Base-by-base conservation (phyloP, 2,888 invertebrate genomes). In the Salticus scenicus region DNA sequence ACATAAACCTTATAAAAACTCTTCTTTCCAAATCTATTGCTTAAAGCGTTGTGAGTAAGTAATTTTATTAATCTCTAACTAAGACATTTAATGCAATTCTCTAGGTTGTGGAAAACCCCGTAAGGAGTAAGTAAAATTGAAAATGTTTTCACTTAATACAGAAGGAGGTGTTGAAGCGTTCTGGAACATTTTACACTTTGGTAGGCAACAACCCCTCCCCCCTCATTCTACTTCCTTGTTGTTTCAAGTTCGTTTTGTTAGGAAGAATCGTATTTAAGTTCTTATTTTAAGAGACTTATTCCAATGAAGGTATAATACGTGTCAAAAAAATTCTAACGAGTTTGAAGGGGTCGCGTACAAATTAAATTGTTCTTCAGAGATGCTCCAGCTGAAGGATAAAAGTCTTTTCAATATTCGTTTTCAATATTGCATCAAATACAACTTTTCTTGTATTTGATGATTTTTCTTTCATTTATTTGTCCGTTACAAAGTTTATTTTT, bases 251-350 rank as follows among this genome's bases (percentile, higher is more conserved):
- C 83, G 67, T 77, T 84, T 84, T 84, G 77, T 84, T 84, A 84
- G 66, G 67, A 57, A 67, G 73, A 82, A 76, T 76, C 64, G 82
- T 76, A 83, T 72, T 83, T 77, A 72, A 83, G 76, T 83, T 83
- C 82, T 83, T 83, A 83, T 83, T 83, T 83, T 78, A 84, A 76
- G 76, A 77, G 83, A 77, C 83, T 84, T 84, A 77, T 73, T 84
- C 76, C 41, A 28, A 24, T n/a, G 67, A 72, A 30, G 77, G 42
- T 67, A 67, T 73, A 84, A 84, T 31, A 31, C 37, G 33, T 67
- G 31, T 67, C 33, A 20, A 67, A 67, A 67, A 67, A 67, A 66
- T 1, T 24, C 5, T 24, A 24, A 24, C 24, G 5, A 51, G 14
- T 76, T n/a, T 24, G 30, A 28, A 69, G 76, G 82, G 82, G 12